These are phyloP conservation scores for Poeciliopsis prolifica DNA, from an alignment of 2,113 vertebrate genomes.

Conservation along the genomic window DNA sequence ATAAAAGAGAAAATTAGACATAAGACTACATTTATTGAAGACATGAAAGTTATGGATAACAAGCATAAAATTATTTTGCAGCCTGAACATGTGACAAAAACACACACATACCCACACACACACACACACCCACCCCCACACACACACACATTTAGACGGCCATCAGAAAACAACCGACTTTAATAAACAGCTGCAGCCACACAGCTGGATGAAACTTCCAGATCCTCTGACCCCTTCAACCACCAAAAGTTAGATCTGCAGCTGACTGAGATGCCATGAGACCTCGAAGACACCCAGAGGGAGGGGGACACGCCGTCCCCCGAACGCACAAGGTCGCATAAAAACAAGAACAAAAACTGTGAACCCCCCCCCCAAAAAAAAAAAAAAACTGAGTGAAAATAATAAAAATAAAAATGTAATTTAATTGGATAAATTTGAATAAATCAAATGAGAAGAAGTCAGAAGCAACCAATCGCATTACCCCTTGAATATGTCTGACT, in stretches of 20 bases:
- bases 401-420: neutral
- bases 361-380: too few relatives aligned
- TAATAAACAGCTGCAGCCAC: constrained; percentile 63
- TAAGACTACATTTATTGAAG: too few relatives aligned
- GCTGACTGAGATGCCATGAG: too few relatives aligned
- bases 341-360: neutral
- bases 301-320: too few relatives aligned
- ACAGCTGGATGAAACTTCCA: constrained; percentile 66
- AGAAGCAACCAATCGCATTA: neutral
- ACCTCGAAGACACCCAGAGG: too few relatives aligned
- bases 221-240: too few relatives aligned
- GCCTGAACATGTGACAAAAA: constrained; percentile 1
- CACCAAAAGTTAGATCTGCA: too few relatives aligned
- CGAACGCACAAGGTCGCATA: neutral
- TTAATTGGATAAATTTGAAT: neutral
- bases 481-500: neutral
- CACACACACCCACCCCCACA: too few relatives aligned
- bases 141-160: too few relatives aligned
- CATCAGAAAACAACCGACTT: neutral
- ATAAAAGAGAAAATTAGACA: neutral
- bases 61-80: constrained; percentile 55
- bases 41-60: neutral
- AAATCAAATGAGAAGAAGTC: neutral
- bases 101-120: neutral
- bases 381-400: too few relatives aligned